Evolutionary conservation across 2,888 invertebrate genomes (phyloP).

Genomic region (Xylota sylvarum): DNA sequence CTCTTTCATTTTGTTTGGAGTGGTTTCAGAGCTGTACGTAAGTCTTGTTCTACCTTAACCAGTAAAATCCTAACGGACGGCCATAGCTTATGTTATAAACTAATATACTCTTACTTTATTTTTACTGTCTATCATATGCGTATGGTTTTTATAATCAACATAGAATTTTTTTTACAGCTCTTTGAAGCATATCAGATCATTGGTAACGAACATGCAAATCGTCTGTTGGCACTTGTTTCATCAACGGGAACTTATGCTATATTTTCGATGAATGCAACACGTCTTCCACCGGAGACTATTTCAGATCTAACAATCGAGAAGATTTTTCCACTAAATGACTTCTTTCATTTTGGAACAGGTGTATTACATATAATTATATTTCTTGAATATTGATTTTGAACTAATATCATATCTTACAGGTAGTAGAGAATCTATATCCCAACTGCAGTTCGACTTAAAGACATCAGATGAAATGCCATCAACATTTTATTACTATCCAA

Average conservation of each 20-base stretch:
- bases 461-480: conserved; percentile 80
- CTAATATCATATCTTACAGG: conserved; percentile 75
- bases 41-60: too few relatives aligned
- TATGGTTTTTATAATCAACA: too few relatives aligned
- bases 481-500: conserved; percentile 83
- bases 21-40: too few relatives aligned
- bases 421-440: conserved; percentile 80
- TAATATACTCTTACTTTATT: too few relatives aligned
- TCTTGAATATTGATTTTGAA: background rate
- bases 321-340: conserved; percentile 92
- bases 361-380: conserved; percentile 19
- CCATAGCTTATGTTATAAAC: too few relatives aligned
- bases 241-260: conserved; percentile 83
- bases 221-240: conserved; percentile 82
- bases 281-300: conserved; percentile 88
- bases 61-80: too few relatives aligned
- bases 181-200: conserved; percentile 84
- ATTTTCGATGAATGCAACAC: conserved; percentile 81
- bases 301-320: conserved; percentile 92
- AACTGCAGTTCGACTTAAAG: conserved; percentile 82
- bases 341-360: conserved; percentile 91
- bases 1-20: too few relatives aligned
- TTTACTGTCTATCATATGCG: too few relatives aligned
- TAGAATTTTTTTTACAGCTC: conserved; percentile 77
- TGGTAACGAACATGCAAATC: conserved; percentile 82